phyloP scores from a whole-genome alignment of 2,113 vertebrate species.

The Bubalus kerabau region DNA sequence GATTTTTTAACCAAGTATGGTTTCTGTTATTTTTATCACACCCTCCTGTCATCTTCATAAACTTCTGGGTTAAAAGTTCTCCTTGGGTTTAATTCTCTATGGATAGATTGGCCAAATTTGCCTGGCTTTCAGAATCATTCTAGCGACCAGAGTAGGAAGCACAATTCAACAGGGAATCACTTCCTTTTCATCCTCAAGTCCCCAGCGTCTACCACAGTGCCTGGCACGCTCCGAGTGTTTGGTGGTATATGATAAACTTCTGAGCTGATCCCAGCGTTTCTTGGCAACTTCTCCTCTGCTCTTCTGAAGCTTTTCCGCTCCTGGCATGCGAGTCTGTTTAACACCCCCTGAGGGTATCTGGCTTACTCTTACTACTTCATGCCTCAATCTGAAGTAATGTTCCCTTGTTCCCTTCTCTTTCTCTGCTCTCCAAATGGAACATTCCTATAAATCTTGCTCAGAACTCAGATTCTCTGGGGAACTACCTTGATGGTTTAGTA shows the following conservation, averaged over 20 bases:
- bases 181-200: background rate
- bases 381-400: background rate
- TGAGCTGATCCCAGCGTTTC: background rate
- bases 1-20: background rate
- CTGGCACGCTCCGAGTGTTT: background rate
- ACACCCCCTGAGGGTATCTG: background rate
- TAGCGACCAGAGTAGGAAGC: background rate
- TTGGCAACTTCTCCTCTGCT: background rate
- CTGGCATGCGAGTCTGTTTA: background rate
- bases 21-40: background rate
- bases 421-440: background rate
- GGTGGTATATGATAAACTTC: background rate
- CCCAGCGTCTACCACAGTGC: background rate
- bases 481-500: background rate
- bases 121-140: background rate
- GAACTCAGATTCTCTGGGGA: background rate
- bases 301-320: background rate
- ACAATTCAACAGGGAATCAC: rapidly evolving
- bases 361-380: background rate
- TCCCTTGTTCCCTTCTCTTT: background rate
- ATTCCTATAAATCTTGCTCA: background rate
- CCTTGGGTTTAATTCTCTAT: background rate
- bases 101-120: background rate
- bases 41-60: background rate
- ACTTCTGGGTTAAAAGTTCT: background rate